Evolutionary conservation across 1,140 invertebrate species (phyloP).

Genomic region (Cecropterus lyciades): DNA sequence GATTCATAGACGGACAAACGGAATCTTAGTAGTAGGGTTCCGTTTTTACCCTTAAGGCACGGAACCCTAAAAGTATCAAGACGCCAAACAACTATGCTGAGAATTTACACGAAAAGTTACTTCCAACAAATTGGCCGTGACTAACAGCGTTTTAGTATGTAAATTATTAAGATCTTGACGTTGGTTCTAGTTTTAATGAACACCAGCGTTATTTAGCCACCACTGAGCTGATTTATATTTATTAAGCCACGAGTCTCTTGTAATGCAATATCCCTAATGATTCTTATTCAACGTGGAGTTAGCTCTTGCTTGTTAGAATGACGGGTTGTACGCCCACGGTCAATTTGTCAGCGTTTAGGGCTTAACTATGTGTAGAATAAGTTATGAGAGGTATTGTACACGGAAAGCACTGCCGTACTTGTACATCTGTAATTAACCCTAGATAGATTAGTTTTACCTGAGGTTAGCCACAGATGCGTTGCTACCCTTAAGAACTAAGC

Average conservation of each 20-base stretch:
- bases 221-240: conserved; percentile 9
- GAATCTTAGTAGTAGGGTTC: no score
- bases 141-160: background rate
- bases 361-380: background rate
- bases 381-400: background rate
- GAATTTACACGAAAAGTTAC: background rate
- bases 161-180: background rate
- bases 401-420: no score
- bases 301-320: conserved; percentile 2
- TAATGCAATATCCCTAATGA: conserved; percentile 17
- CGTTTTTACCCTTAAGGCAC: no score
- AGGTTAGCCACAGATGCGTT: no score
- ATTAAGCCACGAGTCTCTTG: conserved; percentile 4
- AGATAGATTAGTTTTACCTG: no score
- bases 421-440: no score
- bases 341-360: conserved; percentile 19
- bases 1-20: no score
- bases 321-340: background rate
- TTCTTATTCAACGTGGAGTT: conserved; percentile 16
- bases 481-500: no score
- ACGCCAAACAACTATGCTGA: no score
- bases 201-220: background rate
- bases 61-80: no score
- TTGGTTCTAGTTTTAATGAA: background rate
- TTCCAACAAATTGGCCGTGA: background rate